phyloP scores from a whole-genome alignment of 2,888 invertebrate species.

The Glyphotaelius pellucidus region DNA sequence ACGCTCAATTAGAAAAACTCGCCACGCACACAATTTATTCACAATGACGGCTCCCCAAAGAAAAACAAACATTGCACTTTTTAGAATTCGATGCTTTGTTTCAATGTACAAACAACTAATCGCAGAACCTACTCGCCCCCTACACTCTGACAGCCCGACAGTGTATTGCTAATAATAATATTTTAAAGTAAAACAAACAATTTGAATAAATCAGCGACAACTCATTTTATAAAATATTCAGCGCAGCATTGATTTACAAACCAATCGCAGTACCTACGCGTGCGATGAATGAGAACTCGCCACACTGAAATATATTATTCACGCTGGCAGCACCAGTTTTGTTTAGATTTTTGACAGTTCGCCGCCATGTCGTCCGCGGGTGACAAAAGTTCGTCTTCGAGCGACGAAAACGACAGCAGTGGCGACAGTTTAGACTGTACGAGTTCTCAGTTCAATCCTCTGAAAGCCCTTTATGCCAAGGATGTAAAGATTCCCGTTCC shows the following conservation, averaged over 20 bases:
- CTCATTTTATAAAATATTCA: background rate
- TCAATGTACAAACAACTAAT: background rate
- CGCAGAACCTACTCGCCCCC: background rate
- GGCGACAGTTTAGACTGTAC: conserved; percentile 75
- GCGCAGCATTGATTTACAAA: background rate
- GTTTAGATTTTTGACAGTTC: conserved; percentile 24
- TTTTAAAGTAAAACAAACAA: background rate
- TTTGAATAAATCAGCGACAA: background rate
- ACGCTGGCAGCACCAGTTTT: conserved; percentile 43
- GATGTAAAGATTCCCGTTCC: conserved; percentile 77
- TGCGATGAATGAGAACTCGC: background rate
- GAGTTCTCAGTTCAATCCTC: conserved; percentile 81
- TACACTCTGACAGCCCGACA: no score
- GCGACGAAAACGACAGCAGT: conserved; percentile 55
- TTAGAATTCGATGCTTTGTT: background rate
- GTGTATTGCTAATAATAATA: background rate
- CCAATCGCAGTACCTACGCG: conserved; percentile 4
- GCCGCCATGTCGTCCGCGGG: conserved; percentile 26
- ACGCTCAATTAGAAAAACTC: background rate
- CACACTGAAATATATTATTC: background rate
- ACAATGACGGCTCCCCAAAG: background rate
- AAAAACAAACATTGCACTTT: background rate
- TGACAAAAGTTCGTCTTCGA: background rate
- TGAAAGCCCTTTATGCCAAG: conserved; percentile 82
- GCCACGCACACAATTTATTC: background rate